phyloP scores from a whole-genome alignment of 2,888 invertebrate species.

The Iphiclides podalirius region DNA sequence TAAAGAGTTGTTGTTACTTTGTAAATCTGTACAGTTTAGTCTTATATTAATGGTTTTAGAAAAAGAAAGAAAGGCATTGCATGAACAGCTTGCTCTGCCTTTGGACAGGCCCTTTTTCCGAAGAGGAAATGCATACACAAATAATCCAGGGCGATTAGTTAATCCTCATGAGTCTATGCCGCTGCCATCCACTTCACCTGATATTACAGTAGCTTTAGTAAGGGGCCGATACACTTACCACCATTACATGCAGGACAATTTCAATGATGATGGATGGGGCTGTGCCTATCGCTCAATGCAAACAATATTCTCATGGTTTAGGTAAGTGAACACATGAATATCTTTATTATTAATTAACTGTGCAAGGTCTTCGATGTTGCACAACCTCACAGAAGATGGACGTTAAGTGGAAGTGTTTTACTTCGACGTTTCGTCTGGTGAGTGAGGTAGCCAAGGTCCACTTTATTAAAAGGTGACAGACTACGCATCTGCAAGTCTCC shows the following conservation, averaged over 20 bases:
- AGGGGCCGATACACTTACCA: constrained; percentile 95
- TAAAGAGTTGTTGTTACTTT: too few species aligned
- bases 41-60: too few species aligned
- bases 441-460: too few species aligned
- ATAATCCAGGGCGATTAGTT: constrained; percentile 80
- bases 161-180: constrained; percentile 87
- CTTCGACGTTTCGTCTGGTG: too few species aligned
- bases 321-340: constrained; percentile 51
- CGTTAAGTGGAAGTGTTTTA: too few species aligned
- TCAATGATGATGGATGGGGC: constrained; percentile 99
- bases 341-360: background rate
- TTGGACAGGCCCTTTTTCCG: constrained; percentile 87
- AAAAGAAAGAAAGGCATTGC: constrained; percentile 83
- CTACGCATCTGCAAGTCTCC: too few species aligned
- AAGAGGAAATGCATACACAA: constrained; percentile 83
- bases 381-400: too few species aligned
- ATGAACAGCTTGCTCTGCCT: constrained; percentile 85
- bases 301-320: constrained; percentile 97
- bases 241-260: constrained; percentile 97
- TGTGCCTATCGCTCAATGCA: constrained; percentile 99
- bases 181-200: constrained; percentile 47
- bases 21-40: too few species aligned
- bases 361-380: too few species aligned
- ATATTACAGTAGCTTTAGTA: constrained; percentile 75
- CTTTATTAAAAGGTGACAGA: too few species aligned